These are phyloP conservation scores for Neolamprologus cancellatus DNA, from an alignment of 2,113 vertebrate genomes.

Conservation along the genomic window DNA sequence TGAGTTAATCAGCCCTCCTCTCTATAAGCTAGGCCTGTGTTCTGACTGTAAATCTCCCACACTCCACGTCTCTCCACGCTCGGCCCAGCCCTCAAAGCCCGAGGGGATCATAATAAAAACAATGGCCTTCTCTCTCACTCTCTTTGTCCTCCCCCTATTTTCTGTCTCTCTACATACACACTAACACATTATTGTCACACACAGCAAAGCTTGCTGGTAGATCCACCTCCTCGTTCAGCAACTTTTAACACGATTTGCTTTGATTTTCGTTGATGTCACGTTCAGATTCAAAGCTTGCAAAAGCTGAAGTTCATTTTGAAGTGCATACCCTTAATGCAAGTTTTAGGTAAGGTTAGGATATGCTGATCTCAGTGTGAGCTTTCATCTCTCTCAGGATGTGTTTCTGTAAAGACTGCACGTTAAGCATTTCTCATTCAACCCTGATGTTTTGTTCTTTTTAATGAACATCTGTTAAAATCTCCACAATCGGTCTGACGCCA, in stretches of 20 bases:
- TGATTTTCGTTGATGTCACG: not conserved
- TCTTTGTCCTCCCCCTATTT: not conserved
- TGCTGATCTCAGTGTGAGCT: conserved; percentile 7
- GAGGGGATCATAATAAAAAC: conserved; percentile 52
- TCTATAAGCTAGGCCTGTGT: conserved; percentile 22
- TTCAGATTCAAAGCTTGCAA: not conserved
- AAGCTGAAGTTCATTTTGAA: not conserved
- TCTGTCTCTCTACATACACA: conserved; percentile 13
- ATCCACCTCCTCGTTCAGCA: conserved; percentile 7
- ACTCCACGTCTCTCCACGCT: not conserved
- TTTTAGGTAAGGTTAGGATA: not conserved
- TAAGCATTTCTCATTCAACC: not conserved
- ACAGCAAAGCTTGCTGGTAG: not conserved
- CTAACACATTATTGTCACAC: conserved; percentile 54
- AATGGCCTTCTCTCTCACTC: conserved; percentile 48
- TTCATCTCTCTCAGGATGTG: conserved; percentile 37
- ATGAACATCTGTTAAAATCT: not conserved
- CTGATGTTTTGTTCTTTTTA: not conserved
- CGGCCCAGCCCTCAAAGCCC: conserved; percentile 25
- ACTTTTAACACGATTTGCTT: not conserved
- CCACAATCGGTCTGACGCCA: not conserved
- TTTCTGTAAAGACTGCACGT: conserved; percentile 17
- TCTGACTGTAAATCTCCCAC: conserved; percentile 51
- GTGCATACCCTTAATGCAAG: not conserved
- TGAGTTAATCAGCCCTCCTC: conserved; percentile 29